These are phyloP conservation scores for Myotis lucifugus DNA, from an alignment of 2,113 vertebrate species.

Conservation along the genomic window DNA sequence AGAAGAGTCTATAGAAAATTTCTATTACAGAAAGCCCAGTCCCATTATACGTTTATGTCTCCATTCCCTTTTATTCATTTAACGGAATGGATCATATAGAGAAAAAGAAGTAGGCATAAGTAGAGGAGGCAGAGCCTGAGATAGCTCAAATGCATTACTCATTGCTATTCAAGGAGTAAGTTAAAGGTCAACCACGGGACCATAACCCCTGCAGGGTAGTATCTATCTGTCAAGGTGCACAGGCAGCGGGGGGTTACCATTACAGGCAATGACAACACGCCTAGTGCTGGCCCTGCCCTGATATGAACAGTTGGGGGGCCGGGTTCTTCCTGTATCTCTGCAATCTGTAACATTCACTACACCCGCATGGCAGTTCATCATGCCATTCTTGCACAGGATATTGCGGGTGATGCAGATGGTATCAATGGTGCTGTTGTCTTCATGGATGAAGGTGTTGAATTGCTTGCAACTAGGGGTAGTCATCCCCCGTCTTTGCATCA, in stretches of 20 bases:
- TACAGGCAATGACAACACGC: slow-evolving; percentile 71
- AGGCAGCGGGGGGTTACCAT: slow-evolving; percentile 54
- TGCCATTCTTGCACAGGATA: slow-evolving; percentile 63
- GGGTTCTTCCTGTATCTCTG: slow-evolving; percentile 52
- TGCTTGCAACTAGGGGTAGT: slow-evolving; percentile 31
- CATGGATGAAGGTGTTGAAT: slow-evolving; percentile 80
- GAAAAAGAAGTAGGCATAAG: background rate
- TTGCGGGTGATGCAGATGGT: slow-evolving; percentile 53
- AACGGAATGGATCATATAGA: background rate
- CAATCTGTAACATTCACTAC: slow-evolving; percentile 72
- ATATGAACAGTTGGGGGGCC: slow-evolving; percentile 58
- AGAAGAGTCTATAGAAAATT: background rate
- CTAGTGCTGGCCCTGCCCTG: background rate
- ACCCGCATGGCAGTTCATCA: slow-evolving; percentile 68
- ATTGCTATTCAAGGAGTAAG: background rate
- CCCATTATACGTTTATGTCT: background rate
- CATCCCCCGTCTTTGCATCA: slow-evolving; percentile 77
- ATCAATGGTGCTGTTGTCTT: slow-evolving; percentile 62
- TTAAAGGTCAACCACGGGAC: background rate
- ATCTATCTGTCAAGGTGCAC: slow-evolving; percentile 74
- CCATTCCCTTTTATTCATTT: background rate
- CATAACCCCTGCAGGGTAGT: background rate
- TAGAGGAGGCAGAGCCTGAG: background rate
- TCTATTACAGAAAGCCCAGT: slow-evolving; percentile 15
- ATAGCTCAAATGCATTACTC: background rate